These are phyloP conservation scores for Halesus radiatus DNA, from an alignment of 1,140 invertebrate genomes.

Conservation along the genomic window DNA sequence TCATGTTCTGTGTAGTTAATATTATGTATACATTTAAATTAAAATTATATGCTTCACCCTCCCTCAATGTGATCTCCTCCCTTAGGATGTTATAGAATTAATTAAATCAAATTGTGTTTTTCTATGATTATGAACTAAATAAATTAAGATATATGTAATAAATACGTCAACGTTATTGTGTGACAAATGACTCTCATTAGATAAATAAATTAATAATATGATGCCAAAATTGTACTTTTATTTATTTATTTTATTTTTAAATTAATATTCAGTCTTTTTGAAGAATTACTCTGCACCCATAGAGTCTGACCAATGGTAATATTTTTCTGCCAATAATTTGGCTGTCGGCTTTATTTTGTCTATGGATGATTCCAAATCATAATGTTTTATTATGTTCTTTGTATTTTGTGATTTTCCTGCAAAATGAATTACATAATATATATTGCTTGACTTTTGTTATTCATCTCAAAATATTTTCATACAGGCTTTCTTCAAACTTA, in stretches of 20 bases:
- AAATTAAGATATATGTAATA: too few species aligned
- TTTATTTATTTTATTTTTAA: not conserved
- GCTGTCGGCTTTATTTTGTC: conserved; percentile 48
- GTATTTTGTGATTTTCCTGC: not conserved
- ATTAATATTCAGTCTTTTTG: not conserved
- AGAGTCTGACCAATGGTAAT: conserved; percentile 42
- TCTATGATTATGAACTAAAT: not conserved
- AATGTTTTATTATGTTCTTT: conserved; percentile 31
- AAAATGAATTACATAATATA: not conserved
- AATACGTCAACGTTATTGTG: too few species aligned
- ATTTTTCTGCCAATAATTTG: conserved; percentile 39
- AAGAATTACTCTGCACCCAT: conserved; percentile 46
- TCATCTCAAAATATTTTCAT: too few species aligned
- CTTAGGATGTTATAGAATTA: not conserved
- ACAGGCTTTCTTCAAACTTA: too few species aligned
- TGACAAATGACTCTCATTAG: not conserved
- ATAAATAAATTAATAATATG: not conserved
- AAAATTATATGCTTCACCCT: not conserved
- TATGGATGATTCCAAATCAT: conserved; percentile 43
- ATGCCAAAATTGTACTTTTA: not conserved
- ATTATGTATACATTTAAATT: too few species aligned
- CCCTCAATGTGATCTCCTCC: conserved; percentile 1
- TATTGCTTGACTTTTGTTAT: too few species aligned
- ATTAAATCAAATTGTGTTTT: not conserved
- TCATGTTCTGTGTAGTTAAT: too few species aligned